phyloP scores from a whole-genome alignment of 2,888 invertebrate genomes.

The Allophyes oxyacanthae region DNA sequence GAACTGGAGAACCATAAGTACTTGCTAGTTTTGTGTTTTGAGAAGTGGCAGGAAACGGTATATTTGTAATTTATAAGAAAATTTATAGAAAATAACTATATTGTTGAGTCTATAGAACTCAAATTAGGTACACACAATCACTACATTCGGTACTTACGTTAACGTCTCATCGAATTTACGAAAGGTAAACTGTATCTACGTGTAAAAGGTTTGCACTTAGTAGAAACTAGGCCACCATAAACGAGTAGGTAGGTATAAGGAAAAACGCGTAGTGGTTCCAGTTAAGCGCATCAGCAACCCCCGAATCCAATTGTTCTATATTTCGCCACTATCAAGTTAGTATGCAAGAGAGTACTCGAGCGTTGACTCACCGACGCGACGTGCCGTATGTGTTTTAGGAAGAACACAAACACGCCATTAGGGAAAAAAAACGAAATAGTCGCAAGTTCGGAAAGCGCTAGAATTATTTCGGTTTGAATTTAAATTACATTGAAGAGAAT shows the following conservation, averaged over 20 bases:
- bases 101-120: too few relatives aligned
- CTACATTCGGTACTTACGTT: background rate
- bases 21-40: too few relatives aligned
- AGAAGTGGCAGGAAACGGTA: too few relatives aligned
- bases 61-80: too few relatives aligned
- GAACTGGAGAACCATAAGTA: too few relatives aligned
- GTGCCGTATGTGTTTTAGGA: constrained; percentile 49
- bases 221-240: constrained; percentile 35
- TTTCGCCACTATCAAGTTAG: constrained; percentile 66
- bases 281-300: constrained; percentile 18
- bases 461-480: background rate
- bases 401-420: constrained; percentile 19
- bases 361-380: constrained; percentile 62
- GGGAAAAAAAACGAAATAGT: constrained; percentile 15
- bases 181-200: constrained; percentile 30
- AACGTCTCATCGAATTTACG: constrained; percentile 22
- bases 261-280: constrained; percentile 44
- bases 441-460: background rate
- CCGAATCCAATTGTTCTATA: constrained; percentile 57
- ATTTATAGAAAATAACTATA: too few relatives aligned
- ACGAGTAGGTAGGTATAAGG: constrained; percentile 37
- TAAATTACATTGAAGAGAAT: too few relatives aligned
- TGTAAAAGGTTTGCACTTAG: constrained; percentile 41
- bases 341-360: constrained; percentile 60
- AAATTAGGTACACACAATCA: too few relatives aligned